Evolutionary conservation across 2,113 vertebrate species (phyloP).

Genomic region (Thunnus thynnus): DNA sequence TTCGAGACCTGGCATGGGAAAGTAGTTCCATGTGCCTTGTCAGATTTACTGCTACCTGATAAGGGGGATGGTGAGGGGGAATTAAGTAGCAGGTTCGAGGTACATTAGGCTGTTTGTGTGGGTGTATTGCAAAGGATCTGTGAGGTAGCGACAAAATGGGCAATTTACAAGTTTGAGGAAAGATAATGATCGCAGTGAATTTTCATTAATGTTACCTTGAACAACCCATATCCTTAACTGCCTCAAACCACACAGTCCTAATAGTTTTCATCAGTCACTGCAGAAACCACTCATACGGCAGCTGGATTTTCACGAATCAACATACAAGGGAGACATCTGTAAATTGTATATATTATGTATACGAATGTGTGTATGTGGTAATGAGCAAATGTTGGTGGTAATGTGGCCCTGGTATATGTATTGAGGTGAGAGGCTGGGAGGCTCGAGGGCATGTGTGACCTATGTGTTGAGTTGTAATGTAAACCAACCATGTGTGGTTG

Average conservation of each 20-base stretch:
- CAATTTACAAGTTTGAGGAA: conserved; percentile 7
- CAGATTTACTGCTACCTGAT: conserved; percentile 59
- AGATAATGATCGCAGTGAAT: conserved; percentile 4
- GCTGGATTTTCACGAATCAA: conserved; percentile 52
- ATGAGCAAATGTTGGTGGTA: conserved; percentile 62
- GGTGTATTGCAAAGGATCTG: conserved; percentile 38
- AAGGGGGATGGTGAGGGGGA: conserved; percentile 4
- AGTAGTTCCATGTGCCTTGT: conserved; percentile 49
- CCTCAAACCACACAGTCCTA: conserved; percentile 19
- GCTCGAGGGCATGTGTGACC: conserved; percentile 65
- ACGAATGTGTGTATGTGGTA: conserved; percentile 52
- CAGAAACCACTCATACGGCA: conserved; percentile 14
- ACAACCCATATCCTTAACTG: background rate
- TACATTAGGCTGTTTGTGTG: conserved; percentile 14
- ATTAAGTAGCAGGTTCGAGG: conserved; percentile 44
- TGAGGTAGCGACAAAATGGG: background rate
- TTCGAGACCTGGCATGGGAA: conserved; percentile 50
- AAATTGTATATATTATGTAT: conserved; percentile 54
- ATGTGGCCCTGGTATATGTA: conserved; percentile 50
- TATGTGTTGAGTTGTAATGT: conserved; percentile 74
- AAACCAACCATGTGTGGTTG: conserved; percentile 74
- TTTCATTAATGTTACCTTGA: background rate
- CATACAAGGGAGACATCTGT: conserved; percentile 47
- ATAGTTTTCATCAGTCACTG: conserved; percentile 21
- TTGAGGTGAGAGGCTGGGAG: conserved; percentile 53